phyloP scores from a whole-genome alignment of 2,888 invertebrate genomes.

The Macrophya alboannulata region DNA sequence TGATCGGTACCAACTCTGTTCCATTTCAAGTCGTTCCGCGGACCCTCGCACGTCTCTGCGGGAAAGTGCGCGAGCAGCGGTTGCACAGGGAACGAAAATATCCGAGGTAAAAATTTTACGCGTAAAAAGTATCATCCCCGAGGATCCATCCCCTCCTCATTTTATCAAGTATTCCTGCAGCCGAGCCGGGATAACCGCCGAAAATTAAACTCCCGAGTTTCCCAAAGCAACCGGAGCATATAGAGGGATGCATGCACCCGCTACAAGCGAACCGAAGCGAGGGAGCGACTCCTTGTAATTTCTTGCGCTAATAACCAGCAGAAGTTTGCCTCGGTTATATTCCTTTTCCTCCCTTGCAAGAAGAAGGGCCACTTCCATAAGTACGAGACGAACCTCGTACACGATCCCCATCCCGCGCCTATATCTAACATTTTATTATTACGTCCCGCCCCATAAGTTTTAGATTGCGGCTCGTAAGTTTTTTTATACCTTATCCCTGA shows the following conservation, averaged over 20 bases:
- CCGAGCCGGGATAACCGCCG: background rate
- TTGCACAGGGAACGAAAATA: slow-evolving; percentile 16
- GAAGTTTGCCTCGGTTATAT: slow-evolving; percentile 39
- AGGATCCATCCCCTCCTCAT: background rate
- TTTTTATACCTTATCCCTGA: slow-evolving; percentile 66
- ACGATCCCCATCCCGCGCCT: slow-evolving; percentile 23
- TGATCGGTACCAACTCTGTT: background rate
- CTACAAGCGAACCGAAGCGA: background rate
- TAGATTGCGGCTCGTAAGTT: slow-evolving; percentile 69
- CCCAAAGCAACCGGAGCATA: background rate
- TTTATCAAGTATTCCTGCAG: background rate
- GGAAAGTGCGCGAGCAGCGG: slow-evolving; percentile 20
- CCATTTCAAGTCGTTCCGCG: slow-evolving; percentile 2
- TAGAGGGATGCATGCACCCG: slow-evolving; percentile 35
- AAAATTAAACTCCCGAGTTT: slow-evolving; percentile 9
- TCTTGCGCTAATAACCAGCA: slow-evolving; percentile 50
- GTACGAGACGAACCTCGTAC: slow-evolving; percentile 15
- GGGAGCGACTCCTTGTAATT: slow-evolving; percentile 45
- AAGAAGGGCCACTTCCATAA: slow-evolving; percentile 12
- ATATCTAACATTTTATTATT: slow-evolving; percentile 63
- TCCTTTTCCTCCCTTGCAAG: slow-evolving; percentile 17
- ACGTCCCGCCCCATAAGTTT: slow-evolving; percentile 66
- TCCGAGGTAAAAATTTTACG: slow-evolving; percentile 45
- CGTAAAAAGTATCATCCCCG: slow-evolving; percentile 43
- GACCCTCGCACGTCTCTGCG: background rate